Conservation (phyloP, 2,113 vertebrate species). For the Apteryx mantelli region DNA sequence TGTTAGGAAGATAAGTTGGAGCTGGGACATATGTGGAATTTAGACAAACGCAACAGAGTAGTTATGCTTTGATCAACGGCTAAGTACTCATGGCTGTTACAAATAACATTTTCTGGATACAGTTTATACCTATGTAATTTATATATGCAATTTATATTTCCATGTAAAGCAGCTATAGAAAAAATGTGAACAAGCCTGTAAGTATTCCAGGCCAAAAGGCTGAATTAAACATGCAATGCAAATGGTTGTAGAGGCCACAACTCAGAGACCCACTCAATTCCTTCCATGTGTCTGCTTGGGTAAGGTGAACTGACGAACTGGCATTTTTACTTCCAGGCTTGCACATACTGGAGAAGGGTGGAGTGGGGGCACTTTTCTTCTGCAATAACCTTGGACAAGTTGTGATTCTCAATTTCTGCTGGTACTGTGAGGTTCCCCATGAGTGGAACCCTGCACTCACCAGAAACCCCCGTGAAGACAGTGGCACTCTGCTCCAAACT, state of each 20-base stretch:
- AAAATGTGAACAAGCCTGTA: background rate
- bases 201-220: background rate
- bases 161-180: background rate
- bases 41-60: background rate
- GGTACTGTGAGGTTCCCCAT: background rate
- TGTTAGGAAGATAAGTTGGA: background rate
- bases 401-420: background rate
- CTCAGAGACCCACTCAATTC: background rate
- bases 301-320: background rate
- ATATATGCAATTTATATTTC: background rate
- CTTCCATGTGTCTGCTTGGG: background rate
- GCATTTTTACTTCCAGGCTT: background rate
- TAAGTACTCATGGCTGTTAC: background rate
- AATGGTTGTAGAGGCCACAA: background rate
- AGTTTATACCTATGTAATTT: background rate
- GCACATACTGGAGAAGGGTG: background rate
- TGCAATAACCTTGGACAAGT: background rate
- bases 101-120: background rate
- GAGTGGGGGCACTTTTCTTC: background rate
- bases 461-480: background rate
- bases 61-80: background rate
- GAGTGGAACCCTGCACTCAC: background rate
- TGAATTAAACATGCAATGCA: background rate
- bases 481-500: background rate
- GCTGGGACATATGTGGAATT: background rate